These are phyloP conservation scores for Tetrax tetrax DNA, from an alignment of 2,113 vertebrate species.

Conservation along the genomic window DNA sequence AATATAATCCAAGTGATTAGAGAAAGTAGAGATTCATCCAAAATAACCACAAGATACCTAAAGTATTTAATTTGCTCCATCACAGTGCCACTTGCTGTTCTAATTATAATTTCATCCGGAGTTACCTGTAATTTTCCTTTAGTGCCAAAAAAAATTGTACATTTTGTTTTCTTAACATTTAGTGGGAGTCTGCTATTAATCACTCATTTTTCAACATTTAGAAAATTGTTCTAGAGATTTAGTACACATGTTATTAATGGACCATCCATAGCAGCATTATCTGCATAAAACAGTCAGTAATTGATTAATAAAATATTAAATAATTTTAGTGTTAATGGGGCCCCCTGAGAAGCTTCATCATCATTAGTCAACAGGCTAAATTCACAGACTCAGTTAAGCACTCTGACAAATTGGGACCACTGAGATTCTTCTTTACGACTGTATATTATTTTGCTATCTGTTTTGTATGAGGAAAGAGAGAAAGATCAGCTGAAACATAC, in stretches of 20 bases:
- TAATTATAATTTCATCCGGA: slow-evolving; percentile 72
- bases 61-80: slow-evolving; percentile 67
- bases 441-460: background rate
- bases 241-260: slow-evolving; percentile 43
- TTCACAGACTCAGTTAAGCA: slow-evolving; percentile 56
- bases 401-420: slow-evolving; percentile 47
- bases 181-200: slow-evolving; percentile 69
- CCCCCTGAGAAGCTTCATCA: slow-evolving; percentile 46
- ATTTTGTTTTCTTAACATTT: slow-evolving; percentile 73
- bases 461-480: background rate
- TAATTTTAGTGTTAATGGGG: slow-evolving; percentile 68
- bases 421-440: background rate
- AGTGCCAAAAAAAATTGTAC: slow-evolving; percentile 48
- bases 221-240: slow-evolving; percentile 54
- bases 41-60: slow-evolving; percentile 68
- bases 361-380: slow-evolving; percentile 56
- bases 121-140: slow-evolving; percentile 74
- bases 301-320: slow-evolving; percentile 75
- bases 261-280: slow-evolving; percentile 20
- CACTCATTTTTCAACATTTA: slow-evolving; percentile 66
- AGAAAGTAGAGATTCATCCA: slow-evolving; percentile 65
- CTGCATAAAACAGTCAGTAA: slow-evolving; percentile 57
- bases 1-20: slow-evolving; percentile 66
- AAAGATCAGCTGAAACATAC: background rate
- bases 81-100: slow-evolving; percentile 57